phyloP scores from a whole-genome alignment of 2,888 invertebrate species.

The Eupithecia dodoneata region DNA sequence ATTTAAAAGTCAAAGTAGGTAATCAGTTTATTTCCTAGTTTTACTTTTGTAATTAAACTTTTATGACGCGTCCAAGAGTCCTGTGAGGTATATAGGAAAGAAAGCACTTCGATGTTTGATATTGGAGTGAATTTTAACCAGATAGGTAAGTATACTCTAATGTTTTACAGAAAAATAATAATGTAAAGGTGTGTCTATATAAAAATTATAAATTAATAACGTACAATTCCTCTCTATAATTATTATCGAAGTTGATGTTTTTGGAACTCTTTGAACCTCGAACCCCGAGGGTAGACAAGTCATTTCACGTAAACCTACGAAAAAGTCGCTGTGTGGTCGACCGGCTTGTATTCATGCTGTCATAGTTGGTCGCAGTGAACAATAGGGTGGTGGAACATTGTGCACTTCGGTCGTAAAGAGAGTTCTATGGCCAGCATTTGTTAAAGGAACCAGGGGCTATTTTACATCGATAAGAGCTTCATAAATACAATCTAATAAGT shows the following conservation, averaged over 20 bases:
- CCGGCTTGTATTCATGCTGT: constrained; percentile 12
- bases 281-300: constrained; percentile 9
- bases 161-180: background rate
- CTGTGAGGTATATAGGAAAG: too few relatives aligned
- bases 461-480: constrained; percentile 14
- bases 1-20: background rate
- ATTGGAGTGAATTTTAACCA: background rate
- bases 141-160: background rate
- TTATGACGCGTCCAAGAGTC: too few relatives aligned
- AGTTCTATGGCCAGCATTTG: background rate
- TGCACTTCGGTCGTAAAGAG: background rate
- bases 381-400: constrained; percentile 13
- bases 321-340: constrained; percentile 22
- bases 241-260: background rate
- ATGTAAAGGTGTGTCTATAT: too few relatives aligned
- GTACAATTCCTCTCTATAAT: background rate
- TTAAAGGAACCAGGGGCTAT: background rate
- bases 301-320: too few relatives aligned
- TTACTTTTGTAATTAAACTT: too few relatives aligned
- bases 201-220: background rate
- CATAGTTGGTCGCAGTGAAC: constrained; percentile 18
- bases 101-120: too few relatives aligned
- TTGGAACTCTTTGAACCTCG: background rate
- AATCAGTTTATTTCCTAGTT: too few relatives aligned
- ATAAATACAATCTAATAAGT: constrained; percentile 48